Conservation (phyloP, 2,888 invertebrate genomes). For the Caenorhabditis panamensis region DNA sequence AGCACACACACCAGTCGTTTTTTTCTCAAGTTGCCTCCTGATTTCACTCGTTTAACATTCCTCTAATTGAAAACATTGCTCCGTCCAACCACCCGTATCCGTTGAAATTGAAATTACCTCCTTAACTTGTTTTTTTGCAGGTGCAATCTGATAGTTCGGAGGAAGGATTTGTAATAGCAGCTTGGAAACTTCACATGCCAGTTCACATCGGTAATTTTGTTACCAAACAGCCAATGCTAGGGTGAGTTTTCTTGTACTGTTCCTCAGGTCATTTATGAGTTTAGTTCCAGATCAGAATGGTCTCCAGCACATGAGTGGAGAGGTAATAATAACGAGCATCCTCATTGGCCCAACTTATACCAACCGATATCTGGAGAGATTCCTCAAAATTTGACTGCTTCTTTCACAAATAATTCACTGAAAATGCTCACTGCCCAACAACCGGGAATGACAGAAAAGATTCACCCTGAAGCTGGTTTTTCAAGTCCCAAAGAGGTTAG, state of each 20-base stretch:
- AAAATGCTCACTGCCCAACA: constrained; percentile 48
- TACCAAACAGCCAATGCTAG: constrained; percentile 35
- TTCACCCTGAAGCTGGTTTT: constrained; percentile 26
- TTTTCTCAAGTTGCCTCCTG: not conserved
- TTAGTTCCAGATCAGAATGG: constrained; percentile 53
- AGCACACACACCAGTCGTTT: not conserved
- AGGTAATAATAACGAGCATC: constrained; percentile 45
- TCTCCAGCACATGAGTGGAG: constrained; percentile 42
- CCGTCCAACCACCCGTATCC: constrained; percentile 5
- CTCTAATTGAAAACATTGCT: not conserved
- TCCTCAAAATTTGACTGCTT: constrained; percentile 27
- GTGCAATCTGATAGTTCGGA: constrained; percentile 50
- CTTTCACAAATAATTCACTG: constrained; percentile 41
- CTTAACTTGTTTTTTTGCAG: constrained; percentile 35
- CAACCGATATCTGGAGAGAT: constrained; percentile 18
- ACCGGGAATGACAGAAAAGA: constrained; percentile 15
- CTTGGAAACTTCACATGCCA: constrained; percentile 51
- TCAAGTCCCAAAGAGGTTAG: constrained; percentile 57
- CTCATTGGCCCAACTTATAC: constrained; percentile 54
- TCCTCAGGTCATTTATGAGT: not conserved
- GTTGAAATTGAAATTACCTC: constrained; percentile 2
- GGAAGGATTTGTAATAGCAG: constrained; percentile 29
- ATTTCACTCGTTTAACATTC: constrained; percentile 1
- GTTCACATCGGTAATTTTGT: constrained; percentile 43
- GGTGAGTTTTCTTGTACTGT: constrained; percentile 21